Evolutionary conservation across 2,113 vertebrate species (phyloP).

Genomic region (Chinchilla lanigera): DNA sequence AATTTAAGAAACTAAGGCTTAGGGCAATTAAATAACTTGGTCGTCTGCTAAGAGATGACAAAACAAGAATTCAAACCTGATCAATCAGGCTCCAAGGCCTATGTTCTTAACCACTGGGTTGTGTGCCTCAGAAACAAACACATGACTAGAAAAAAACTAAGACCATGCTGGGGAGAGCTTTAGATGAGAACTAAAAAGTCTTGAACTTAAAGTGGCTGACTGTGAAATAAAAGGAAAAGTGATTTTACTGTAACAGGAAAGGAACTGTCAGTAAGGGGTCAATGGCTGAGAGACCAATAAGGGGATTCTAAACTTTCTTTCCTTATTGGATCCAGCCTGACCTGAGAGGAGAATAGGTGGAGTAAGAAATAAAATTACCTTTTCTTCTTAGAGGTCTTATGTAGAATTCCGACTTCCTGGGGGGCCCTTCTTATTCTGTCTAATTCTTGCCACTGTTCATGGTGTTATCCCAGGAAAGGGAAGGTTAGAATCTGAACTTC

Average conservation of each 20-base stretch:
- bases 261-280: not conserved
- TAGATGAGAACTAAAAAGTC: not conserved
- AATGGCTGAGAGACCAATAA: not conserved
- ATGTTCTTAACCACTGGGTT: not conserved
- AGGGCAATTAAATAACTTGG: constrained; percentile 26
- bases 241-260: not conserved
- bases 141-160: not conserved
- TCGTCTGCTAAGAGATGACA: constrained; percentile 1
- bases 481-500: constrained; percentile 26
- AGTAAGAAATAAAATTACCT: not conserved
- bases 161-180: not conserved
- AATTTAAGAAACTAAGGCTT: not conserved
- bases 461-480: not conserved
- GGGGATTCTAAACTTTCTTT: constrained; percentile 8
- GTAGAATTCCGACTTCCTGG: not conserved
- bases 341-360: not conserved
- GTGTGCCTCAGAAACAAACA: constrained; percentile 25
- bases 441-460: not conserved
- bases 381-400: not conserved
- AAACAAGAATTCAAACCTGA: not conserved
- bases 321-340: not conserved
- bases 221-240: constrained; percentile 12
- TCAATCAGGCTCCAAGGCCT: not conserved
- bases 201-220: constrained; percentile 7
- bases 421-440: not conserved